Conservation (phyloP, 2,113 vertebrate species). For the Gymnorhina tibicen region DNA sequence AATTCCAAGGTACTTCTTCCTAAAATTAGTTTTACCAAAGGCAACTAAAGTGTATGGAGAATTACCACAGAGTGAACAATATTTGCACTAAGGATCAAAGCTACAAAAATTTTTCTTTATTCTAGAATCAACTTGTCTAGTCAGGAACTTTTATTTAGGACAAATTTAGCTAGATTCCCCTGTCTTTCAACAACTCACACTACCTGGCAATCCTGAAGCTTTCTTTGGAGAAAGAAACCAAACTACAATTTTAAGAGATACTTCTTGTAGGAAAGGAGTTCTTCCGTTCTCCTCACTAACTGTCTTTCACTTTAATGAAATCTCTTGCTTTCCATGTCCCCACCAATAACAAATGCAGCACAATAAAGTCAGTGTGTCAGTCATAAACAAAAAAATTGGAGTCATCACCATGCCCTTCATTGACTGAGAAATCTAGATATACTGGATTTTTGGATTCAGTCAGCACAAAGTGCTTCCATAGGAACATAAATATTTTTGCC, state of each 20-base stretch:
- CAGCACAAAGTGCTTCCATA: background rate
- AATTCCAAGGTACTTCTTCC: background rate
- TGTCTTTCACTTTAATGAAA: background rate
- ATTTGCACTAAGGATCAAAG: background rate
- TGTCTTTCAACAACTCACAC: background rate
- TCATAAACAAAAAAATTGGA: background rate
- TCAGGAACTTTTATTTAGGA: background rate
- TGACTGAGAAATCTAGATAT: background rate
- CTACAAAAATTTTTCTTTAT: background rate
- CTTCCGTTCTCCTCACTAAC: background rate
- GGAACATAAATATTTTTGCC: background rate
- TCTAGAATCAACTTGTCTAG: background rate
- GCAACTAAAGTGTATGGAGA: background rate
- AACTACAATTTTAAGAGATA: background rate
- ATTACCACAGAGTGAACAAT: background rate
- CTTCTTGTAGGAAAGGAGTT: background rate
- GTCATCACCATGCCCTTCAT: background rate
- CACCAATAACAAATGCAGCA: background rate
- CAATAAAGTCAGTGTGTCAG: background rate
- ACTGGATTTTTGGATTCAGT: background rate
- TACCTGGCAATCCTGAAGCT: accelerated
- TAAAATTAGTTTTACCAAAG: background rate
- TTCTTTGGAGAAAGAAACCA: background rate
- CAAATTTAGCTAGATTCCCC: background rate
- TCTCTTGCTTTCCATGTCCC: background rate